Evolutionary conservation across 2,797 vertebrate genomes (phyloP), one percentile per base, ranked within the genome.

Genomic region (Sparus aurata): DNA sequence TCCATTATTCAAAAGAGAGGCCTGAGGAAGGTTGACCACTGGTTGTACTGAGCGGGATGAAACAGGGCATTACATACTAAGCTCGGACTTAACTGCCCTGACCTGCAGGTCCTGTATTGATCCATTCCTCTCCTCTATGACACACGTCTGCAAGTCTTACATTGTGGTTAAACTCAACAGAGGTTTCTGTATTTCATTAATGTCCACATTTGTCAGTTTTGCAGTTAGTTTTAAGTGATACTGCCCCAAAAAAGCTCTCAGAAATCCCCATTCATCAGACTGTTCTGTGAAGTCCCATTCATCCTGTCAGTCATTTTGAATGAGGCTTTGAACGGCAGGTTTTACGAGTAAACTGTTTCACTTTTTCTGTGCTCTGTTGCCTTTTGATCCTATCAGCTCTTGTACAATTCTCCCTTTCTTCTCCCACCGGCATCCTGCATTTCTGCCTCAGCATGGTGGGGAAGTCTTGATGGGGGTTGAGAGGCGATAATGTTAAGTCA

Each of bases 1-100:
- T 86, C 43, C 75, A 85, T 83, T 86, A 86, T 89, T 91, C 76
- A 89, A 47, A 64, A 78, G 67, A 78, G 67, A 59, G 65, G 80
- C 62, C 64, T 45, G 47, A 85, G 75, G 75, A 85, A 25, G 69
- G 58, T 64, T 87, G 77, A 80, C 68, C 85, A 52, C 67, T 79
- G 74, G 34, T 77, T 74, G 49, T 43, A 69, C 68, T 27, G 72
- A 69, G 63, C 4, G 1, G 78, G 69, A 85, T 91, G 46, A 92
- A 83, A 68, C 46, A 1, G 4, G 74, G 72, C n/a, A 82, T 93
- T 84, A 87, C 78, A 43, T 12, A 38, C 53, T 83, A 69, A 89
- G 15, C 62, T 67, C 64, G 49, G 65, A 67, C 69, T 87, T 85
- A 45, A 64, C 50, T 54, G 62, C 59, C 52, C 45, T 82, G 70